Percentiles rank a stretch among this genome's conserved stretches.
Conservation (phyloP, 2,113 vertebrate species). For the Ameiurus melas region DNA sequence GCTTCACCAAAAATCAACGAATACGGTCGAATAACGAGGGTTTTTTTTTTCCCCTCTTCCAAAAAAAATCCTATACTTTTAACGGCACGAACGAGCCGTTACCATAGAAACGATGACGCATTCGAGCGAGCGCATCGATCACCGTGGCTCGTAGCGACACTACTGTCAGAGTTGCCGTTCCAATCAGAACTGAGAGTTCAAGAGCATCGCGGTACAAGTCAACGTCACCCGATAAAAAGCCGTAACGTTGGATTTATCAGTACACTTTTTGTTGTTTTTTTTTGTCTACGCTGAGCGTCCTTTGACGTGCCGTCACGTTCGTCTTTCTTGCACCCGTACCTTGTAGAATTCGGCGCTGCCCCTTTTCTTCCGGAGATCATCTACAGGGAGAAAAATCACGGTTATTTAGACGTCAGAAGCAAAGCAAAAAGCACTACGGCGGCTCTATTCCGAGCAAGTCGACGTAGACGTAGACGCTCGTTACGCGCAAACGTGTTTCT, state of each 20-base stretch:
- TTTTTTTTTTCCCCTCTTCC: no score
- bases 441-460: background rate
- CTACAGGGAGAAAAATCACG: constrained; percentile 67
- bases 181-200: background rate
- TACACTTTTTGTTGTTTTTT: background rate
- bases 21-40: no score
- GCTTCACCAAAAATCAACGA: background rate
- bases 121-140: background rate
- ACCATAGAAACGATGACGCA: background rate
- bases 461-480: background rate
- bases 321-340: constrained; percentile 53
- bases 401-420: constrained; percentile 19
- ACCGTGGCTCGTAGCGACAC: background rate
- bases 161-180: no score
- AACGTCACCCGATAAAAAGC: no score
- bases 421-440: background rate
- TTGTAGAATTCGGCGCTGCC: constrained; percentile 70
- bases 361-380: constrained; percentile 83
- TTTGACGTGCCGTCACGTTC: background rate
- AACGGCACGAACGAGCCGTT: background rate
- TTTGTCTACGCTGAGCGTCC: background rate
- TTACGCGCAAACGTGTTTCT: background rate
- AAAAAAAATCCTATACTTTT: background rate
- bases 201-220: background rate
- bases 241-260: background rate